Base-by-base conservation (phyloP, 2,888 invertebrate genomes). In the Drosophila colorata region DNA sequence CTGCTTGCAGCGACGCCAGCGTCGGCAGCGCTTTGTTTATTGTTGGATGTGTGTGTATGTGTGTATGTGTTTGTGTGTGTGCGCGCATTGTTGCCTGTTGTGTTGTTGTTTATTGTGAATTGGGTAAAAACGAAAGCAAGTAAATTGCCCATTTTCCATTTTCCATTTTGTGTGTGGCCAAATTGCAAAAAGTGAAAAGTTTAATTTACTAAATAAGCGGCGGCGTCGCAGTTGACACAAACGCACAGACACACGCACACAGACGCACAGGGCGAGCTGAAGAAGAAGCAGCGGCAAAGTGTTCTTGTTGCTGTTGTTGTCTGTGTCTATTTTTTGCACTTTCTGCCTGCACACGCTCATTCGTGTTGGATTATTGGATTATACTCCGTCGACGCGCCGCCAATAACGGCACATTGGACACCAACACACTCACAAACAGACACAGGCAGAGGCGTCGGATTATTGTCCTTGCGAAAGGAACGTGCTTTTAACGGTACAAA, bases 311-410 rank as follows among this genome's bases (percentile, higher is more conserved):
- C 37, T 37, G 55, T 65, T 75, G 72, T 73, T 69, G 71, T 86
- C 68, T 75, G 67, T 70, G 81, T 80, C 82, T 88, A 83, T 83
- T 87, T 81, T 87, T 87, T 87, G 78, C 80, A 77, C 80, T 79
- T 83, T 80, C 72, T 74, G 79, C 83, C 74, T 85, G 75, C 76
- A 76, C 88, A 89, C 83, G 89, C 86, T 79, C 74, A 71, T 85
- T 89, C 88, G 85, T 81, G 82, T 89, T 85, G 87, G 89, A 85
- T 85, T 85, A 88, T 88, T 88, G 85, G 87, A 89, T 85, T 85
- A 85, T 81, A 87, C 87, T 74, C 44, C 69, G 49, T 31, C 69
- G 78, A 64, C 64, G 68, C 88, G 80, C 68, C 86, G 78, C 76
- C 71, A 76, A 76, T 71, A 77, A 76, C 77, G 80, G 76, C 61